A percentile compares a stretch with the other conserved stretches of the same genome.
Conservation (phyloP, 2,888 invertebrate genomes). For the Sarcophaga variegata region DNA sequence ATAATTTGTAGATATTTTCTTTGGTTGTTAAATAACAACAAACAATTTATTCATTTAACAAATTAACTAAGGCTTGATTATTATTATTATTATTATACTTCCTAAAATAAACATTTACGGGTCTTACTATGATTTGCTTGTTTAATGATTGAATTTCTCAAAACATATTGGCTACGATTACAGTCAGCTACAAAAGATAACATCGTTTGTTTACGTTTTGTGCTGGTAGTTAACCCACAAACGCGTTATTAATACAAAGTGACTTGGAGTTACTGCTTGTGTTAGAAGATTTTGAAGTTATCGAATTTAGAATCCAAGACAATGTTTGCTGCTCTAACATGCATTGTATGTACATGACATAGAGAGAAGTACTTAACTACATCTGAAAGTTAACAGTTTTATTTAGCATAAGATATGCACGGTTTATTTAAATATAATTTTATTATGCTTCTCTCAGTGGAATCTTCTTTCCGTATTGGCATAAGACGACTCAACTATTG, state of each 20-base stretch:
- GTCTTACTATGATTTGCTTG: background rate
- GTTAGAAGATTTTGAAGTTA: too few species aligned
- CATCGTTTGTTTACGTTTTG: background rate
- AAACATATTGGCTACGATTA: background rate
- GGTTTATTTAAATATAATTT: too few species aligned
- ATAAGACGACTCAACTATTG: too few species aligned
- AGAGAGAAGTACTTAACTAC: too few species aligned
- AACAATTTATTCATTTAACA: conserved; percentile 22
- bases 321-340: too few species aligned
- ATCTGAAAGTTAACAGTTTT: too few species aligned
- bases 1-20: conserved; percentile 32
- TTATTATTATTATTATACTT: conserved; percentile 16
- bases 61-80: conserved; percentile 24
- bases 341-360: too few species aligned
- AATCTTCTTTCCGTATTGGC: too few species aligned
- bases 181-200: background rate
- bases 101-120: background rate
- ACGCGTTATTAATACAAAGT: background rate
- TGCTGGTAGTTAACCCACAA: background rate
- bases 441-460: too few species aligned
- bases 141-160: background rate
- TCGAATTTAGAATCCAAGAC: too few species aligned
- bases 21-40: conserved; percentile 50
- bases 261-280: too few species aligned
- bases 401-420: too few species aligned